phyloP scores from a whole-genome alignment of 2,113 vertebrate species.

The Spea multiplicata region DNA sequence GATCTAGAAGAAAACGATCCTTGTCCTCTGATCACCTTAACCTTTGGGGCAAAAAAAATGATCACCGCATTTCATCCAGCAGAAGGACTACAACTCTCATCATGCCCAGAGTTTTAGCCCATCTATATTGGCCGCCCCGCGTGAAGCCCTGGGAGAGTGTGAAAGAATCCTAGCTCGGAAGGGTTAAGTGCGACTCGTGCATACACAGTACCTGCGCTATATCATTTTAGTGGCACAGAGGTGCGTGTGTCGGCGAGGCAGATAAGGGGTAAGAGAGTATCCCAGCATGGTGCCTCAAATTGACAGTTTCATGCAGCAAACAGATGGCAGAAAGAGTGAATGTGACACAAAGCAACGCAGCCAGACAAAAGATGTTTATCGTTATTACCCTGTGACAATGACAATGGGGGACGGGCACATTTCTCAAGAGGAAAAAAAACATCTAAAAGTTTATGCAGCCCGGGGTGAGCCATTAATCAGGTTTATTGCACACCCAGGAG shows the following conservation, averaged over 20 bases:
- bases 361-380: slow-evolving; percentile 25
- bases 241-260: background rate
- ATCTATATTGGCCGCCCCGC: background rate
- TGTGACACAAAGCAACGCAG: slow-evolving; percentile 16
- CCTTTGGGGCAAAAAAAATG: no score
- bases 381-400: slow-evolving; percentile 23
- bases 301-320: slow-evolving; percentile 34
- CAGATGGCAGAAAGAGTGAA: slow-evolving; percentile 17
- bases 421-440: slow-evolving; percentile 20
- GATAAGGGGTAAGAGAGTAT: slow-evolving; percentile 7
- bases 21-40: no score
- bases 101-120: background rate
- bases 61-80: no score
- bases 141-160: background rate
- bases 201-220: background rate
- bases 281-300: slow-evolving; percentile 10
- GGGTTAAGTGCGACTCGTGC: background rate
- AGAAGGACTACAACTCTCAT: background rate
- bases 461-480: slow-evolving; percentile 18
- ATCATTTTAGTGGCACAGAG: background rate
- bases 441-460: slow-evolving; percentile 23
- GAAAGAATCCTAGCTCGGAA: background rate
- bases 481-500: slow-evolving; percentile 14
- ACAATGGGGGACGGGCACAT: slow-evolving; percentile 11
- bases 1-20: no score